These are phyloP conservation scores for Ivindomyrus marchei DNA, from an alignment of 2,113 vertebrate species.

Conservation along the genomic window DNA sequence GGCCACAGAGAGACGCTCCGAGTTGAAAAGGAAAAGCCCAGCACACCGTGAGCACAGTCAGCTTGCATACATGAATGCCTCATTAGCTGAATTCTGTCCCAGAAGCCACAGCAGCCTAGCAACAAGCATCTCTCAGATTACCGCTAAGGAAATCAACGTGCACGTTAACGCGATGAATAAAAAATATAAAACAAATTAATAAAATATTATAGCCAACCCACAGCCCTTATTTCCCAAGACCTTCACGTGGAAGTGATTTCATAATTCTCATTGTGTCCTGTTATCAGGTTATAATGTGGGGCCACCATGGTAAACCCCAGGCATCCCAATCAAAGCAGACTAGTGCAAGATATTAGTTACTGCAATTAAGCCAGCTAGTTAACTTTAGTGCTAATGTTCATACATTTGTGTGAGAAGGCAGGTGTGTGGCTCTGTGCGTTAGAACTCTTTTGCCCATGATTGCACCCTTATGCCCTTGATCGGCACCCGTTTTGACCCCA, in stretches of 20 bases:
- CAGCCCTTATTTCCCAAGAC: background rate
- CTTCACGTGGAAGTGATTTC: background rate
- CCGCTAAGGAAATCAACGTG: background rate
- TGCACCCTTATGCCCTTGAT: too few species aligned
- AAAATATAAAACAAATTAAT: background rate
- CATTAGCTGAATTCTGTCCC: background rate
- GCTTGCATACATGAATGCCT: background rate
- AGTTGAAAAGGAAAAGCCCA: background rate
- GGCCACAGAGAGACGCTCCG: background rate
- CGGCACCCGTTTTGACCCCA: background rate
- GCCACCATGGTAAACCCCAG: background rate
- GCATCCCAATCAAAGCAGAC: background rate
- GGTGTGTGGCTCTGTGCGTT: background rate
- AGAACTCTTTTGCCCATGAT: background rate
- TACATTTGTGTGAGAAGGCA: background rate
- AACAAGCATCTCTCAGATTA: background rate
- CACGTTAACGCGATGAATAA: background rate
- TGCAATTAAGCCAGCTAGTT: background rate
- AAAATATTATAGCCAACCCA: background rate
- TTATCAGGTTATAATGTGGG: background rate
- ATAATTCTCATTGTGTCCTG: background rate
- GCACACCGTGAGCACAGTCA: background rate
- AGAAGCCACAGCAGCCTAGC: background rate
- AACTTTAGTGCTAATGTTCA: background rate
- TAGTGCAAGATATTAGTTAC: background rate